Conservation (phyloP, 2,797 vertebrate genomes). For the Helostoma temminkii region DNA sequence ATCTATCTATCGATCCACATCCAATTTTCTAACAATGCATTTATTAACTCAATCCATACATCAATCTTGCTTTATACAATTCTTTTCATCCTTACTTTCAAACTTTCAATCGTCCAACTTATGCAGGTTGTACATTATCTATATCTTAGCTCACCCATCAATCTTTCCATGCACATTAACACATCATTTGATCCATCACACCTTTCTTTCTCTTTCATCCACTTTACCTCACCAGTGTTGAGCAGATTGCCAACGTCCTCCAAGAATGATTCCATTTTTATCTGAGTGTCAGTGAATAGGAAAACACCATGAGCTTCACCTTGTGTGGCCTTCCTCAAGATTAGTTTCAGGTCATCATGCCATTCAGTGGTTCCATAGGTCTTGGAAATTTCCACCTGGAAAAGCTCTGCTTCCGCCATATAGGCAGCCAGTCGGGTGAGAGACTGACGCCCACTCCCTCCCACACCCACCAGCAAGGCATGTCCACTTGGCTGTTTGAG, state of each 20-base stretch:
- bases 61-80: neutral
- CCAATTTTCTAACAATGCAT: neutral
- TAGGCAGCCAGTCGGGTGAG: conserved; percentile 90
- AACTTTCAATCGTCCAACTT: neutral
- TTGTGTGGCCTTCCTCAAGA: conserved; percentile 87
- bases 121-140: neutral
- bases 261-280: conserved; percentile 92
- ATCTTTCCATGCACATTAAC: neutral
- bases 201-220: neutral
- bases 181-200: neutral
- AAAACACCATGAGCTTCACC: conserved; percentile 90
- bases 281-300: conserved; percentile 93
- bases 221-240: conserved; percentile 89
- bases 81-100: neutral
- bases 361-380: conserved; percentile 88
- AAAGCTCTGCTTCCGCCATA: conserved; percentile 90
- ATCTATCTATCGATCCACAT: neutral
- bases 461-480: conserved; percentile 91
- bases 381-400: conserved; percentile 91
- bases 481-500: conserved; percentile 92
- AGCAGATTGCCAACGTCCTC: conserved; percentile 93
- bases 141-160: neutral
- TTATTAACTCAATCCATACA: neutral
- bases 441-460: conserved; percentile 92
- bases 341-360: conserved; percentile 90